Conservation (phyloP, 2,888 invertebrate genomes). For the Cybosia mesomella region DNA sequence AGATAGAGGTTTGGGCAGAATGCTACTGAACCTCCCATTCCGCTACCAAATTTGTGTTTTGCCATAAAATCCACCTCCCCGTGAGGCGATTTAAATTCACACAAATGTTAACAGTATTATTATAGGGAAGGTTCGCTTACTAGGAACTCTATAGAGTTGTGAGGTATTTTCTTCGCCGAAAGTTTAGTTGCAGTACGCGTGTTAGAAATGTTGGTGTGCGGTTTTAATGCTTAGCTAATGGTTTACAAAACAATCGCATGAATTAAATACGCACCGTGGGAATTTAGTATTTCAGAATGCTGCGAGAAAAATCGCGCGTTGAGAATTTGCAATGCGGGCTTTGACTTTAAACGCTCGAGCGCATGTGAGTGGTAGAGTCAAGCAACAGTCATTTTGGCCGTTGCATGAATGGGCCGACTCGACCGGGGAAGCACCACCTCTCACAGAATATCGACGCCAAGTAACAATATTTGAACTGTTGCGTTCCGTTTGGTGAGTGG, state of each 20-base stretch:
- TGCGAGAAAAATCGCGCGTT: neutral
- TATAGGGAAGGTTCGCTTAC: neutral
- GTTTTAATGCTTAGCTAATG: too few relatives aligned
- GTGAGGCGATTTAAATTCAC: neutral
- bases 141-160: neutral
- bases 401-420: too few relatives aligned
- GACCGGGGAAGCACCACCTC: too few relatives aligned
- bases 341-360: neutral
- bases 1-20: too few relatives aligned
- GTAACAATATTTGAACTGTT: too few relatives aligned
- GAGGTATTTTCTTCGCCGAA: neutral
- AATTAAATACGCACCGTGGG: neutral
- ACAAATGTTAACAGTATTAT: neutral
- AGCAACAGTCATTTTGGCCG: too few relatives aligned
- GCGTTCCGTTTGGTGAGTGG: too few relatives aligned
- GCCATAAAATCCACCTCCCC: too few relatives aligned
- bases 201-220: too few relatives aligned
- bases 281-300: neutral
- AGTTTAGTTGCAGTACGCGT: neutral
- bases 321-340: neutral
- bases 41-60: too few relatives aligned
- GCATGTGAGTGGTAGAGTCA: neutral
- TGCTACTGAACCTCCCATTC: too few relatives aligned
- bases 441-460: too few relatives aligned
- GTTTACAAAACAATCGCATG: neutral